These are phyloP conservation scores for Trogon melanurus DNA, from an alignment of 2,113 vertebrate species.

Conservation along the genomic window DNA sequence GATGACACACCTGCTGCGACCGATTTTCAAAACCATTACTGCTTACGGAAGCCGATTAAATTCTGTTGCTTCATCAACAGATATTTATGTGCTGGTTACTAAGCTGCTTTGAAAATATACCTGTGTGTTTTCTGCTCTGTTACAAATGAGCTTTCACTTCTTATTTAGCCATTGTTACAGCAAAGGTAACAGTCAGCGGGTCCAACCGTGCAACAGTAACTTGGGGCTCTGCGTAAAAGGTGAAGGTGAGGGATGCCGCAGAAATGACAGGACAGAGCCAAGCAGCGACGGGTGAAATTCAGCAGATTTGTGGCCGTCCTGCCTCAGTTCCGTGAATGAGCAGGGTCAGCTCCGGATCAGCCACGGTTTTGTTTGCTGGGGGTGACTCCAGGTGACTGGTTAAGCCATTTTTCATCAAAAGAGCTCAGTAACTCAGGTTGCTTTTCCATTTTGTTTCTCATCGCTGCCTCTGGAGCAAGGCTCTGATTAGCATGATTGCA, in stretches of 20 bases:
- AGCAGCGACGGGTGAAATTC: background rate
- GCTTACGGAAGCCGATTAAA: background rate
- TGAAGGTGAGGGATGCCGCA: background rate
- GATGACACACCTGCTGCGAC: background rate
- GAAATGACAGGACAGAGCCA: background rate
- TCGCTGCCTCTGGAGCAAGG: background rate
- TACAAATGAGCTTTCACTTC: background rate
- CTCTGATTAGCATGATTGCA: conserved; percentile 21
- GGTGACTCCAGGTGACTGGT: background rate
- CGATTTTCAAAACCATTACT: background rate
- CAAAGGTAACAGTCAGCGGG: background rate
- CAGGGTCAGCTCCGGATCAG: background rate
- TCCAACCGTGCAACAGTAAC: background rate
- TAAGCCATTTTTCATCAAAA: background rate
- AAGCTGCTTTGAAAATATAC: background rate
- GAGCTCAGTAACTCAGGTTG: background rate
- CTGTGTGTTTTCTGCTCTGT: background rate
- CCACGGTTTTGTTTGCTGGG: background rate
- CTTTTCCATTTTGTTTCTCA: background rate
- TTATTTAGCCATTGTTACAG: background rate
- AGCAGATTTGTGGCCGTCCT: background rate
- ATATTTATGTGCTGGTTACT: background rate
- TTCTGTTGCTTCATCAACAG: background rate
- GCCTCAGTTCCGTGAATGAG: background rate
- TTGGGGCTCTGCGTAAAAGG: background rate